phyloP scores from a whole-genome alignment of 2,888 invertebrate species.

The Alentia gelatinosa region DNA sequence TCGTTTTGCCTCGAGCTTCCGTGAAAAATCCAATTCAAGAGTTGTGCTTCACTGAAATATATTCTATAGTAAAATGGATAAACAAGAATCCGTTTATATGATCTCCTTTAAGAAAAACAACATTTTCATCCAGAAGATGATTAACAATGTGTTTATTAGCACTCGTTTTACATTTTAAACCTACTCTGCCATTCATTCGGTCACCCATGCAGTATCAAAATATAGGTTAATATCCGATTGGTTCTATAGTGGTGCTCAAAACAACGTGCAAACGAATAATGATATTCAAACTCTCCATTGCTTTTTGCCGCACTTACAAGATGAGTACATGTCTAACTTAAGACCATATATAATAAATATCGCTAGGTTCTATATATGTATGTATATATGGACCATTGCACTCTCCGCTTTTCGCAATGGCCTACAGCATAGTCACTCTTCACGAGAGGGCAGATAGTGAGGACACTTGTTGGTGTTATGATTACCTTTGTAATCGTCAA shows the following conservation, averaged over 20 bases:
- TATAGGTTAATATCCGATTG: constrained; percentile 36
- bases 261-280: constrained; percentile 9
- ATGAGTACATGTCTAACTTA: background rate
- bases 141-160: constrained; percentile 37
- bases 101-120: too few species aligned
- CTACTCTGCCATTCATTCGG: background rate
- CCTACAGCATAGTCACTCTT: too few species aligned
- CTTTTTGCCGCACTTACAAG: background rate
- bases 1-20: too few species aligned
- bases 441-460: too few species aligned
- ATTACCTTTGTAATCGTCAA: too few species aligned
- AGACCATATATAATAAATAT: background rate
- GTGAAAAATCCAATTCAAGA: too few species aligned
- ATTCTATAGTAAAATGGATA: too few species aligned
- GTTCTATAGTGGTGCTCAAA: too few species aligned
- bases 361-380: background rate
- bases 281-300: constrained; percentile 31
- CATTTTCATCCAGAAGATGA: background rate
- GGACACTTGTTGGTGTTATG: too few species aligned
- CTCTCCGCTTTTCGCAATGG: too few species aligned
- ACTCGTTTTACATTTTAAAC: background rate
- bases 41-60: too few species aligned
- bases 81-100: too few species aligned
- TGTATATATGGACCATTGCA: background rate
- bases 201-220: constrained; percentile 36